phyloP scores from a whole-genome alignment of 2,797 vertebrate genomes.

The Orientallactaga sibirica region DNA sequence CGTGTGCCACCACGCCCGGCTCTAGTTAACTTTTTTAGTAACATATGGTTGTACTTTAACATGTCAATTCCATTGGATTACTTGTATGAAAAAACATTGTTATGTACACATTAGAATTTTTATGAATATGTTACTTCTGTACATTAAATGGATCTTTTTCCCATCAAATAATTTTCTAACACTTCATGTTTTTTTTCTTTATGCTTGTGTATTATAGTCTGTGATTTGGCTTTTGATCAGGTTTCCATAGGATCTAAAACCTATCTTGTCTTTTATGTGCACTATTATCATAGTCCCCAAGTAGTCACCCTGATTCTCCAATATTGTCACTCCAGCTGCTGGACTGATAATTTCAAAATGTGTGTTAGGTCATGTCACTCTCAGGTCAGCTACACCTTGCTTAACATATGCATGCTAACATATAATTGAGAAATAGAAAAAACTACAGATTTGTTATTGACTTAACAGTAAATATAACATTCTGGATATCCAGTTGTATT shows the following conservation, averaged over 20 bases:
- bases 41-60: background rate
- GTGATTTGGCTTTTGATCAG: background rate
- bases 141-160: background rate
- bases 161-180: background rate
- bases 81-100: background rate
- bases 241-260: background rate
- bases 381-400: too few relatives aligned
- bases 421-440: constrained; percentile 16
- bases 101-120: background rate
- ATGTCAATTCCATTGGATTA: background rate
- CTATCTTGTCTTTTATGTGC: background rate
- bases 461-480: background rate
- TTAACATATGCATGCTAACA: background rate
- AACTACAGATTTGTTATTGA: constrained; percentile 38
- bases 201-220: background rate
- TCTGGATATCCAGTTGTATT: background rate
- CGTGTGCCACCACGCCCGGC: too few relatives aligned
- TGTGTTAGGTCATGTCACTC: too few relatives aligned
- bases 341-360: too few relatives aligned
- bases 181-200: background rate
- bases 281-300: too few relatives aligned
- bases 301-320: too few relatives aligned
- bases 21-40: background rate
- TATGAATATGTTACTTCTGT: background rate
- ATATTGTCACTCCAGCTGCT: too few relatives aligned